These are phyloP conservation scores for Corydoras maculifer DNA, from an alignment of 2,113 vertebrate species.

Conservation along the genomic window DNA sequence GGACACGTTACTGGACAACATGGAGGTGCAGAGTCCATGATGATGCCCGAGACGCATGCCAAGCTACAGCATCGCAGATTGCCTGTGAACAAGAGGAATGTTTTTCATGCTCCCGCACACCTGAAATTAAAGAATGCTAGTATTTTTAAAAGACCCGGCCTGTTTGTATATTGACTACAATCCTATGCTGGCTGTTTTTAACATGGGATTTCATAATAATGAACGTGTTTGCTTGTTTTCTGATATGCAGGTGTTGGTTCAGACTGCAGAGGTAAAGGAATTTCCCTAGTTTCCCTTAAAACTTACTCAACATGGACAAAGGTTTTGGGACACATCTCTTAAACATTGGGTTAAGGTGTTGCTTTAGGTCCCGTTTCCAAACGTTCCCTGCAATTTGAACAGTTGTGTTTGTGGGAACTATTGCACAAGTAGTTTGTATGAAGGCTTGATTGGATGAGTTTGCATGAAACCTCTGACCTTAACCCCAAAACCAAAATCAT, in stretches of 20 bases:
- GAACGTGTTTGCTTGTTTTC: constrained; percentile 18
- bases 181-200: constrained; percentile 21
- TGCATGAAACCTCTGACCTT: too few relatives aligned
- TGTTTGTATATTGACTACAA: constrained; percentile 40
- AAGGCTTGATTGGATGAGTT: too few relatives aligned
- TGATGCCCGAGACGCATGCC: constrained; percentile 41
- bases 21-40: constrained; percentile 89
- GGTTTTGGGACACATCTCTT: too few relatives aligned
- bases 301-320: too few relatives aligned
- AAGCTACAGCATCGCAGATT: constrained; percentile 33
- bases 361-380: too few relatives aligned
- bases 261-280: neutral
- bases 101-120: constrained; percentile 31
- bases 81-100: constrained; percentile 34
- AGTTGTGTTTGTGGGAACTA: too few relatives aligned
- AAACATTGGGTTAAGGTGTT: too few relatives aligned
- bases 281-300: too few relatives aligned
- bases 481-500: too few relatives aligned
- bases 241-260: constrained; percentile 1
- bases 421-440: too few relatives aligned
- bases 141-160: constrained; percentile 39
- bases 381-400: too few relatives aligned
- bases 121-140: constrained; percentile 33
- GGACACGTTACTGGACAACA: constrained; percentile 84
- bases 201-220: constrained; percentile 26